Evolutionary conservation across 2,888 invertebrate species (phyloP), one percentile per base, ranked within the genome.

Genomic region (Xestia c-nigrum): DNA sequence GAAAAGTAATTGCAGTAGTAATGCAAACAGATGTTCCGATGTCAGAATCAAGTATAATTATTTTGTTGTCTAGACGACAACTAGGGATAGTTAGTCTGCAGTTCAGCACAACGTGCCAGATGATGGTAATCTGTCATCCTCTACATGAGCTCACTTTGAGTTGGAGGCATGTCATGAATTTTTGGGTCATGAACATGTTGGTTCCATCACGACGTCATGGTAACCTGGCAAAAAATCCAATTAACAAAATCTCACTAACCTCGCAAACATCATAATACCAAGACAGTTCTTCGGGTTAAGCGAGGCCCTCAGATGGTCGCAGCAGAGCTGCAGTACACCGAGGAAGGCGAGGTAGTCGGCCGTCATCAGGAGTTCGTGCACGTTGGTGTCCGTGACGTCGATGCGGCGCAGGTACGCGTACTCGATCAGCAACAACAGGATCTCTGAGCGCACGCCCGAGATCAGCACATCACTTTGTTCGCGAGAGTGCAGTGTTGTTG

Each of bases 281-380:
- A 99, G 98, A 91, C 98, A 98, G 93, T 99, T 99, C 87, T 97
- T 97, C 0, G 98, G 97, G 24, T 96, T 97, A 38, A 99, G 95
- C 76, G 97, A 97, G 63, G 94, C 94, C 74, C 97, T 97, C 24
- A 99, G 97, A 90, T 97, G 98, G 67, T 98, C 97, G 90, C 98
- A 98, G 94, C 99, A 99, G 38, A 98, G 97, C 85, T 98, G 97
- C 71, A 99, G 97, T 65, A 99, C 97, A 0, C 98, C 98, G 66
- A 98, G 96, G 86, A 99, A 98, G 89, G 98, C 98, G 74, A 99
- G 97, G 92, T 99, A 99, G 95, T 99, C 99, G 5, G 99, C 98
- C 0, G 98, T 98, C 88, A 98, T 97, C 61, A 99, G 97, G 21
- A 99, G 96, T 89, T 98, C 97, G 89, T 98, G 98, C 0, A 99